Evolutionary conservation across 2,113 vertebrate genomes (phyloP).

Genomic region (Trinectes maculatus): DNA sequence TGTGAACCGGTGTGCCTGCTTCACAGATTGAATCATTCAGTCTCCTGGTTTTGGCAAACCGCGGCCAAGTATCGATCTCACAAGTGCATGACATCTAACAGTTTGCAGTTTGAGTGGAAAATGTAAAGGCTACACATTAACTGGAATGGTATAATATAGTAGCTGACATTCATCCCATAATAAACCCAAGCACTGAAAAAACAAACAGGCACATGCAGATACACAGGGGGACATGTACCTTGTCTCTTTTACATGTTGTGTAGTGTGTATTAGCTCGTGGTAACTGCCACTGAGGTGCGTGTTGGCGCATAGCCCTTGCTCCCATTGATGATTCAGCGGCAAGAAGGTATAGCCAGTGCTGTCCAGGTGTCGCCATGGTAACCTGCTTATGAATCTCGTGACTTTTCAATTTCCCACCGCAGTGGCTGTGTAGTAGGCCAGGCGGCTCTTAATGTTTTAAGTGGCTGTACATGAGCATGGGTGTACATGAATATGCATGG

Average conservation of each 20-base stretch:
- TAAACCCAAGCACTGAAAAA: slow-evolving; percentile 1
- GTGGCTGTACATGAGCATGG: slow-evolving; percentile 42
- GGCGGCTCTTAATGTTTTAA: slow-evolving; percentile 28
- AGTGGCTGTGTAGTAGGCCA: slow-evolving; percentile 15
- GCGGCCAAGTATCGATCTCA: slow-evolving; percentile 23
- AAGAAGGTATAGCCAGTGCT: slow-evolving; percentile 42
- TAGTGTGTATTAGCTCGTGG: slow-evolving; percentile 38
- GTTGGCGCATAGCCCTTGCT: slow-evolving; percentile 34
- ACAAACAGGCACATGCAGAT: slow-evolving; percentile 1
- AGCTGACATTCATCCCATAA: not conserved
- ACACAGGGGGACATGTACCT: not conserved
- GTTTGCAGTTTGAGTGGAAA: slow-evolving; percentile 7
- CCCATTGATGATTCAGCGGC: slow-evolving; percentile 51
- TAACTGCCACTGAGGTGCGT: slow-evolving; percentile 55
- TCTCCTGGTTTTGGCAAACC: slow-evolving; percentile 23
- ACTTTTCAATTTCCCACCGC: slow-evolving; percentile 67
- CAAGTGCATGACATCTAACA: slow-evolving; percentile 5
- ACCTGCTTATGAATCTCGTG: slow-evolving; percentile 67
- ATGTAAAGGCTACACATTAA: slow-evolving; percentile 31
- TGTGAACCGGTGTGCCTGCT: slow-evolving; percentile 52
- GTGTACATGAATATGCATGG: slow-evolving; percentile 62
- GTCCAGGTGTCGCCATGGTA: slow-evolving; percentile 77
- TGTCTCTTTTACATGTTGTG: slow-evolving; percentile 27
- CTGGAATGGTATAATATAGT: slow-evolving; percentile 28
- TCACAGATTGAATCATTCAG: slow-evolving; percentile 63